Base-by-base conservation (phyloP, 2,113 vertebrate genomes). In the Percina caprodes region DNA sequence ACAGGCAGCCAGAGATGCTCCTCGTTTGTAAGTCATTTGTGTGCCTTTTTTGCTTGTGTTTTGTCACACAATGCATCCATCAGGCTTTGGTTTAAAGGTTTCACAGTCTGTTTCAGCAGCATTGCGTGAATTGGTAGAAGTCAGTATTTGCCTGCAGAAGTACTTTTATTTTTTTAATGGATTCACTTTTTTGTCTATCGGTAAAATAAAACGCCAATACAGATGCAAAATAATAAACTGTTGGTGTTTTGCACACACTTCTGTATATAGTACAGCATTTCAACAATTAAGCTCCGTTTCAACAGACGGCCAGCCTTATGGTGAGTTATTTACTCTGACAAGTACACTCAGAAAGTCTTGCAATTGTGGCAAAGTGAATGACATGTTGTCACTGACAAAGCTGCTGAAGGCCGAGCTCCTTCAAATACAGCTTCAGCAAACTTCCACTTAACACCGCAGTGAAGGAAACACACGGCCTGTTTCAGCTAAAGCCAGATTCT, bases 401-500 rank as follows among this genome's bases (percentile, higher is more conserved):
- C 78, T 51, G 63, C 79, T 46, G 15, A n/a, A 60, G 76, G 67
- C 71, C 16, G 2, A 69, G 56, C 69, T 75, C 61, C 58, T 66
- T 92, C 79, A 91, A 93, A 89, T 33, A 88, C 74, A 83, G 86
- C 65, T 89, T 81, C 42, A 85, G 45, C 77, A 89, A 91, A 88
- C 79, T 45, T 67, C 19, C 69, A 51, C 30, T 51, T 85, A 55
- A 83, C 65, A 65, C 42, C 13, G 13, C 59, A 16, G 30, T 51
- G 63, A 81, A 81, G 65, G 46, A 86, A 67, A 80, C 67, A 52
- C 76, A 62, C 35, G 8, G 42, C 49, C 48, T 19, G 30, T 54
- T 83, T 49, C 55, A 55, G 56, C n/a, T n/a, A 21, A 55, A 59
- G 55, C 69, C 80, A 79, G 81, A 70, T 79, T 75, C 83, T 59